Evolutionary conservation across 2,797 vertebrate species (phyloP), one percentile per base, ranked within the genome.

Genomic region (Cyprinodon diabolis): DNA sequence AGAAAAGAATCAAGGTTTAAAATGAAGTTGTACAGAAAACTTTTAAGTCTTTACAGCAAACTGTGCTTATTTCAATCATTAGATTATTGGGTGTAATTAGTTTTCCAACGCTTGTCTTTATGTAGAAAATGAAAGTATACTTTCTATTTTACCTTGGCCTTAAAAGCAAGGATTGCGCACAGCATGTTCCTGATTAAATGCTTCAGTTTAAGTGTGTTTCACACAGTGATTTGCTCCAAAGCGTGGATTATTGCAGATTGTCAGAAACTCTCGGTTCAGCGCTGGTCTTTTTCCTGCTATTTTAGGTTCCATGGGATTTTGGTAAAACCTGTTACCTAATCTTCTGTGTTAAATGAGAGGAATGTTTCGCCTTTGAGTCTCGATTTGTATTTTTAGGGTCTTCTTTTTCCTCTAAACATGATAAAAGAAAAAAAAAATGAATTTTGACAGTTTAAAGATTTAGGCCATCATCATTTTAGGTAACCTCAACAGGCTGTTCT

Each of bases 301-400:
- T 81, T 66, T 21, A 14, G 58, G 73, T 73, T 85, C 68, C 71
- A 5, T 51, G 68, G 68, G 66, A 79, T 80, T 17, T 51, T 82
- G 68, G 58, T 52, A 1, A 2, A 47, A 54, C 1, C 10, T 52
- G 43, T 54, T 70, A 75, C 37, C n/a, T 23, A 79, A 76, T 40
- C 12, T 15, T 19, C 19, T 69, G 71, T 63, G 56, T 65, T 3
- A n/a, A 81, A 58, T 37, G 57, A 1, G 1, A 43, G 6, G 45
- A 8, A n/a, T 65, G 68, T 68, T 15, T 51, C 7, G 12, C 55
- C 13, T 69, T 65, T 23, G 6, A 65, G 13, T 45, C 4, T 56
- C n/a, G 5, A 23, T 23, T 56, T 12, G 55, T 23, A 23, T 11
- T 56, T 23, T 25, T 56, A 13, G 3, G 55, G 40, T 5, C 40